phyloP scores from a whole-genome alignment of 2,888 invertebrate genomes.

The Vanessa cardui region DNA sequence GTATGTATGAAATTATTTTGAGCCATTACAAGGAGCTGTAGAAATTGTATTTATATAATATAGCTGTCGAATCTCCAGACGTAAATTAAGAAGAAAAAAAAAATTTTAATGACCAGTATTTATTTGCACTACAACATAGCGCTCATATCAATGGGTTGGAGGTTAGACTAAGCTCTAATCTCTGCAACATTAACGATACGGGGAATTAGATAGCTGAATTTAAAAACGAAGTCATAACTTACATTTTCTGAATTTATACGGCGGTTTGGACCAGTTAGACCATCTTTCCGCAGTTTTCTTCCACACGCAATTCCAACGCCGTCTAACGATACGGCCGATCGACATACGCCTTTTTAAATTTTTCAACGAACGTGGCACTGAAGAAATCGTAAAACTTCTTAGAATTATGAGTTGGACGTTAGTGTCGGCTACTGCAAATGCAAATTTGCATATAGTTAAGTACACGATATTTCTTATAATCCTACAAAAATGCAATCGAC shows the following conservation, averaged over 20 bases:
- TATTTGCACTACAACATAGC: no score
- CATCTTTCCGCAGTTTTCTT: constrained; percentile 60
- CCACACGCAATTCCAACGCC: constrained; percentile 60
- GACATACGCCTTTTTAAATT: constrained; percentile 51
- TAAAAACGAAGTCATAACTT: constrained; percentile 31
- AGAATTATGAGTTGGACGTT: constrained; percentile 17
- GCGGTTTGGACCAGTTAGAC: constrained; percentile 53
- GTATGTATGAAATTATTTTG: no score
- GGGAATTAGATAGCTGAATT: no score
- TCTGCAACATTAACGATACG: no score
- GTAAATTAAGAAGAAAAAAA: no score
- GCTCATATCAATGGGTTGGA: no score
- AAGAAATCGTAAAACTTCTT: constrained; percentile 26
- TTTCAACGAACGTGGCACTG: constrained; percentile 50
- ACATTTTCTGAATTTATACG: constrained; percentile 53
- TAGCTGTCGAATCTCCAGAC: no score
- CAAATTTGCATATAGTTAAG: neutral
- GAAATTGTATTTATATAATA: no score
- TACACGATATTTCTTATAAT: neutral
- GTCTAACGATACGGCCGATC: constrained; percentile 50
- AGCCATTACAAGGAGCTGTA: no score
- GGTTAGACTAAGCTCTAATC: no score
- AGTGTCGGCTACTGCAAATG: constrained; percentile 12
- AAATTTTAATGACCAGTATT: no score
- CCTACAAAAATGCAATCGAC: no score